phyloP scores from a whole-genome alignment of 2,113 vertebrate species.

The Muntiacus muntjak region DNA sequence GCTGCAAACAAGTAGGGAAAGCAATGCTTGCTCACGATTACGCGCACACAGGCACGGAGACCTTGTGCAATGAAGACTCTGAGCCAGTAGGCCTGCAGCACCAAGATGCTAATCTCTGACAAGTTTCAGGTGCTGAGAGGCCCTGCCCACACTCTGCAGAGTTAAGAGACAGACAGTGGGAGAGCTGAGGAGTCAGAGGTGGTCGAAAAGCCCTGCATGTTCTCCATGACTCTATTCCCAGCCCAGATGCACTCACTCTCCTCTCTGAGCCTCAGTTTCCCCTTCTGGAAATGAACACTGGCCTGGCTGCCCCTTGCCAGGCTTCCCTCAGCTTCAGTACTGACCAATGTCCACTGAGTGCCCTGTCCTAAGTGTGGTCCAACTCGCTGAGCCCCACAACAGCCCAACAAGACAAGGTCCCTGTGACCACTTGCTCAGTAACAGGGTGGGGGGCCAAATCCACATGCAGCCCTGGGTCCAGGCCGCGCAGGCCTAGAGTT shows the following conservation, averaged over 20 bases:
- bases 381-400: not conserved
- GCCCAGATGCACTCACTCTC: not conserved
- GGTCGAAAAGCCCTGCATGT: not conserved
- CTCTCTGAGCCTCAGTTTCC: not conserved
- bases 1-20: not conserved
- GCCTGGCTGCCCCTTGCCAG: not conserved
- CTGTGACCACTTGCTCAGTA: not conserved
- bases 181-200: not conserved
- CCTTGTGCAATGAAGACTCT: not conserved
- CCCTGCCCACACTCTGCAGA: not conserved
- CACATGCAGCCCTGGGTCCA: not conserved
- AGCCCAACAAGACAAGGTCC: not conserved
- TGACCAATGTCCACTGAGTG: too few species aligned
- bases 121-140: not conserved
- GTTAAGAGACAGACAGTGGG: not conserved
- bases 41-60: not conserved
- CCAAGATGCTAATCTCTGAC: not conserved
- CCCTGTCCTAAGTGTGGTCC: not conserved
- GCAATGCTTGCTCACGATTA: not conserved
- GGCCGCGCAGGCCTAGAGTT: accelerated
- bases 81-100: not conserved
- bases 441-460: not conserved
- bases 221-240: not conserved
- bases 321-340: not conserved
- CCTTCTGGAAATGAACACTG: not conserved